A percentile compares a stretch with the other conserved stretches of the same genome.
These are phyloP conservation scores for Malacosoma neustria DNA, from an alignment of 2,888 invertebrate genomes.

Conservation along the genomic window DNA sequence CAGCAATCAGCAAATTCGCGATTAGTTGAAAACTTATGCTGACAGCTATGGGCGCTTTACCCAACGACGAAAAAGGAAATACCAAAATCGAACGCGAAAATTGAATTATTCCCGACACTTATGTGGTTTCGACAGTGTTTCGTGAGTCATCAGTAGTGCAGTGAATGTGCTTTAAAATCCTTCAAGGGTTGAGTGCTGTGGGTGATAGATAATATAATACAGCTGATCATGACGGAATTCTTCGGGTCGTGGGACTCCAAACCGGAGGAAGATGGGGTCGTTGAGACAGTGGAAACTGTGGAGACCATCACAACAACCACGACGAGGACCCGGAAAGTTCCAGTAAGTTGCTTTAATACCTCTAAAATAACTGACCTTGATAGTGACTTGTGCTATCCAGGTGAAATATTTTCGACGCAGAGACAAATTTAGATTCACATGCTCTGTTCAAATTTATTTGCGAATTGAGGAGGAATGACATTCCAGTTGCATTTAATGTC, in stretches of 20 bases:
- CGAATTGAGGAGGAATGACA: constrained; percentile 14
- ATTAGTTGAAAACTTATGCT: constrained; percentile 18
- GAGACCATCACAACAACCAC: constrained; percentile 61
- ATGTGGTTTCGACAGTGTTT: constrained; percentile 22
- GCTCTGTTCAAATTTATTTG: background rate
- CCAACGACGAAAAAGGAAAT: constrained; percentile 25
- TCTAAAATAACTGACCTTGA: constrained; percentile 27
- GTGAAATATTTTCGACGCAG: constrained; percentile 37
- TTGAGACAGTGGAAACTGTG: constrained; percentile 46
- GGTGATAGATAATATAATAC: constrained; percentile 25
- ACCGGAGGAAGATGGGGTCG: constrained; percentile 29
- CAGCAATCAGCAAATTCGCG: constrained; percentile 6
- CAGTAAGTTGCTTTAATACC: constrained; percentile 36
- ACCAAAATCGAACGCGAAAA: constrained; percentile 24
- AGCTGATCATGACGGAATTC: constrained; percentile 60
- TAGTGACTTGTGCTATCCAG: constrained; percentile 28
- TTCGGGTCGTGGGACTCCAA: constrained; percentile 58
- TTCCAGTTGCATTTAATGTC: constrained; percentile 24
- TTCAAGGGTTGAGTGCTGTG: constrained; percentile 46
- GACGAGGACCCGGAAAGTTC: constrained; percentile 32
- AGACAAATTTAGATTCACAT: constrained; percentile 27
- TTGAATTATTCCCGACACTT: constrained; percentile 18
- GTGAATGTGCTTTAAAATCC: constrained; percentile 52
- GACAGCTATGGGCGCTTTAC: constrained; percentile 28
- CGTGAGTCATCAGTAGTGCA: constrained; percentile 34